Conservation (phyloP, 2,113 vertebrate species). For the Agelaius phoeniceus region DNA sequence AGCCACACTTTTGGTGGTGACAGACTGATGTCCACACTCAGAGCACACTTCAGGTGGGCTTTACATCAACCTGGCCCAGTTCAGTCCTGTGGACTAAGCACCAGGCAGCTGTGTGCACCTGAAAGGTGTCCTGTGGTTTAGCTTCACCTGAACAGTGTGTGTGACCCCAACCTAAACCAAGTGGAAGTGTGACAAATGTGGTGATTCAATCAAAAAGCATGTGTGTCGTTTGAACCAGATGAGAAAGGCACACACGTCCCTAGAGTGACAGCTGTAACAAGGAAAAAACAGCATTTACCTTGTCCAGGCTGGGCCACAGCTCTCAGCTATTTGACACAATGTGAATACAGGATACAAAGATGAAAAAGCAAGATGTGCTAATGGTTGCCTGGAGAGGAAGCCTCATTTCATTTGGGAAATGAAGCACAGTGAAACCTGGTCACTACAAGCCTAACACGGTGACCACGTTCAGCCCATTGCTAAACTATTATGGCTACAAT, state of each 20-base stretch:
- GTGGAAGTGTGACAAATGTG: background rate
- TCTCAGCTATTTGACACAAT: background rate
- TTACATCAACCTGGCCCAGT: background rate
- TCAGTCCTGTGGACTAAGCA: background rate
- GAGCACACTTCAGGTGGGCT: background rate
- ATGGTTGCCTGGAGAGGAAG: background rate
- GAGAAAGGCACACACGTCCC: rapidly evolving
- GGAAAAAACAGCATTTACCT: background rate
- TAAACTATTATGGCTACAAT: background rate
- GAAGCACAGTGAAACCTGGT: background rate
- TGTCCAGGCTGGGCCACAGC: background rate
- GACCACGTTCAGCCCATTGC: background rate
- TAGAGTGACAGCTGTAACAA: background rate
- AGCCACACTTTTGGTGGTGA: background rate
- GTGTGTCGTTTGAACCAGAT: background rate
- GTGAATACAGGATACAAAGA: background rate
- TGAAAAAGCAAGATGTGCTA: background rate
- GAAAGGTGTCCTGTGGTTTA: background rate
- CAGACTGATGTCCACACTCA: background rate
- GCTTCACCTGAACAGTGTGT: background rate
- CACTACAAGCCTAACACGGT: background rate
- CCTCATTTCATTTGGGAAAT: background rate
- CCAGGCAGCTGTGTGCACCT: background rate
- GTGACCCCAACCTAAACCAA: background rate
- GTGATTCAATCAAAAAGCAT: background rate